Conservation (phyloP, 2,888 invertebrate genomes). For the Metallyticus violacea region DNA sequence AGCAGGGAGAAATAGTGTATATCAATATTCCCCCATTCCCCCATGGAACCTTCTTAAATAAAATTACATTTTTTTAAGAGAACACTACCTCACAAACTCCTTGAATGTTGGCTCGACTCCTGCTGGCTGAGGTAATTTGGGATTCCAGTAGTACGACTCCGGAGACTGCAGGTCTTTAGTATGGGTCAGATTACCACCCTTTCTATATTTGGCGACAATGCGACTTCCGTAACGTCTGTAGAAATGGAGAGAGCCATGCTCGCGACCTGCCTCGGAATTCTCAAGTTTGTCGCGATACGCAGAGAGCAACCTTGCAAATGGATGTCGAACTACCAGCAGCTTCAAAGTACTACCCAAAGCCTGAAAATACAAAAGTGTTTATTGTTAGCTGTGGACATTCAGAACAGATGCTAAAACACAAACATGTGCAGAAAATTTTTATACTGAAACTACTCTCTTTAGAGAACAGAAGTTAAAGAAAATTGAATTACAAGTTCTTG, state of each 20-base stretch:
- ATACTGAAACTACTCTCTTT: no score
- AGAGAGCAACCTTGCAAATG: conserved; percentile 57
- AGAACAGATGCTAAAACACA: no score
- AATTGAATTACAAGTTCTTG: no score
- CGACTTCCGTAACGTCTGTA: conserved; percentile 50
- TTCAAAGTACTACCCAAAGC: conserved; percentile 48
- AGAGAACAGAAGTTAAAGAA: no score
- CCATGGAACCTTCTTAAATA: no score
- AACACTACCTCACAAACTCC: conserved; percentile 53
- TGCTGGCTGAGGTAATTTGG: conserved; percentile 38
- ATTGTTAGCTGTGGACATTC: no score
- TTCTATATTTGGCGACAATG: conserved; percentile 50
- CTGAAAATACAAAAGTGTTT: conserved; percentile 39
- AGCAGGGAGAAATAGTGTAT: no score
- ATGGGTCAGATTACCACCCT: conserved; percentile 37
- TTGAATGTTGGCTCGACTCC: conserved; percentile 51
- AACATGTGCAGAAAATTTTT: no score
- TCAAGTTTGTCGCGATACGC: conserved; percentile 59
- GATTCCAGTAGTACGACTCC: conserved; percentile 31
- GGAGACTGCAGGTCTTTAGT: conserved; percentile 30
- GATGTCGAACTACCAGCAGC: conserved; percentile 58
- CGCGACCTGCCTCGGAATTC: conserved; percentile 45
- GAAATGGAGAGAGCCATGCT: conserved; percentile 52
- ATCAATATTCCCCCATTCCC: no score
- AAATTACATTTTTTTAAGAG: no score